Base-by-base conservation (phyloP, 2,113 vertebrate genomes). In the Tetrao urogallus region DNA sequence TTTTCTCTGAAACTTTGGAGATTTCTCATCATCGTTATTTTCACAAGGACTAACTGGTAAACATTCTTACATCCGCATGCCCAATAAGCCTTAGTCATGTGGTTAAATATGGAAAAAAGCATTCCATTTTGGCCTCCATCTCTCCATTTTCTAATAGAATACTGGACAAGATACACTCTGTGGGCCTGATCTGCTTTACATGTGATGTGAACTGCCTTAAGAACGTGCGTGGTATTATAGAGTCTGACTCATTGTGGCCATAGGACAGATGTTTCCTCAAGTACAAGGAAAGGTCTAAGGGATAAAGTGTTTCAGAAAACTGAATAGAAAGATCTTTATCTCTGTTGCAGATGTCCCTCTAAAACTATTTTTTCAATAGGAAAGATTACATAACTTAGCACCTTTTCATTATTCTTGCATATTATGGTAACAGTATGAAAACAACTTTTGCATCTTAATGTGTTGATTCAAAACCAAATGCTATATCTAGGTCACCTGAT, bases 71-170 rank as follows among this genome's bases (percentile, higher is more conserved):
- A 63, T 27, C 22, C 66, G 48, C 7, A 6, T 21, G 24, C 8
- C 4, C 2, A 34, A 3, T 21, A 74, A 38, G 8, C 15, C 3
- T 27, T 15, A 21, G 17, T 18, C 19, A 82, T 19, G 14, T 15
- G 8, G 20, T 18, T 81, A 80, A 57, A 90, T 18, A 2, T 45
- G 16, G 36, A 60, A 30, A 61, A 77, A 6, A 4, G 24, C 38
- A 15, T 19, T 18, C 21, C 25, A 14, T n/a, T 50, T 18, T 64
- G 30, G 13, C 13, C 20, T 2, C 3, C 0, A 0, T 12, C 8
- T 15, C 19, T 20, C n/a, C 56, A 9, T 63, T 67, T 88, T 85
- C 50, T 61, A 72, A 36, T 5, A 56, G 1, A 56, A 21, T 25
- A n/a, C 18, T 38, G 10, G 12, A 3, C 17, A 86, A 77, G 30